Base-by-base conservation (phyloP, 1,140 invertebrate species). In the Octopus sinensis region DNA sequence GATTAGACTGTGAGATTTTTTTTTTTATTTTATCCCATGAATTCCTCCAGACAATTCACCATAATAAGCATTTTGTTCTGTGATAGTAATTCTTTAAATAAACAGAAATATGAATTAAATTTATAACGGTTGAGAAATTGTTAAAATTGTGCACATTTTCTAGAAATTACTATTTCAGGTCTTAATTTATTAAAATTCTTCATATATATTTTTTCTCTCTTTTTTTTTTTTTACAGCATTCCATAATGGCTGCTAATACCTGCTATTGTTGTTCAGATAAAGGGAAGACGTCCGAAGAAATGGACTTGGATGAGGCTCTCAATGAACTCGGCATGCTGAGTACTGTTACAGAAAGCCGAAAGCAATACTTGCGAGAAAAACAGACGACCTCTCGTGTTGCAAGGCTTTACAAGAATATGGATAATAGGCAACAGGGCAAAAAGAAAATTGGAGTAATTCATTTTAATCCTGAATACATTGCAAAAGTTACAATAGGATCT, bases 251-350 rank as follows among this genome's bases (percentile, higher is more conserved):
- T 52, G 9, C 30, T 52, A 77, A 77, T 6, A 43, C 79, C 5
- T 87, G 84, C 79, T 88, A 84, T 81, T 86, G 84, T 79, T 86
- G 86, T 82, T 77, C 78, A 12, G 78, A 78, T 76, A 10, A 54
- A 79, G 30, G 53, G 17, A 52, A 79, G 12, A 23, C 79, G 76
- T 56, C 80, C 6, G 68, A 75, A 43, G 79, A 71, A n/a, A 87
- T 88, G 85, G 87, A 88, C 78, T 77, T 89, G n/a, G 88, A 89
- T 75, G 73, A 84, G 0, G 88, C 88, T 9, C 83, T 89, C 0
- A 79, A 86, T 83, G 88, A 89, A 82, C 84, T 89, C 9, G 88
- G 87, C 76, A 87, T 88, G 86, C 85, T 89, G 30, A 87, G 87
- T 82, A 82, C 84, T 23, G 85, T 87, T 4, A 89, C 88, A 68